Conservation (phyloP, 2,797 vertebrate species). For the Echiichthys vipera region DNA sequence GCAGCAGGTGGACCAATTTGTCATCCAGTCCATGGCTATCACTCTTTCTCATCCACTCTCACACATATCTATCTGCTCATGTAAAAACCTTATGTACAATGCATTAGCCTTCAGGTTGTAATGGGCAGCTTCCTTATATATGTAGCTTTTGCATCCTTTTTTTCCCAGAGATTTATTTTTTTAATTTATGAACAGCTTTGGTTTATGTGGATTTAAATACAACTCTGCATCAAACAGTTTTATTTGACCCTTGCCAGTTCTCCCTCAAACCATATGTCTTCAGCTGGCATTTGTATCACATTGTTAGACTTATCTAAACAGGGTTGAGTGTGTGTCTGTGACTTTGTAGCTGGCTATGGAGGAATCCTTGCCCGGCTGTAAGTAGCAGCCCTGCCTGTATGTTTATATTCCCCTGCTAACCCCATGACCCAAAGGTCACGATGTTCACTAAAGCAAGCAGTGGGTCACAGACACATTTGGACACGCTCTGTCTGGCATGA, state of each 20-base stretch:
- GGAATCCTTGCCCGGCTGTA: slow-evolving; percentile 75
- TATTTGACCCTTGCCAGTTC: slow-evolving; percentile 69
- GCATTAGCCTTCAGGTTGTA: not conserved
- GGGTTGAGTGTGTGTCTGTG: slow-evolving; percentile 62
- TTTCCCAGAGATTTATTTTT: not conserved
- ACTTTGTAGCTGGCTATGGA: slow-evolving; percentile 57
- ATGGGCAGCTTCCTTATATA: not conserved
- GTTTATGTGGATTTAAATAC: slow-evolving; percentile 52
- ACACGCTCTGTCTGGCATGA: slow-evolving; percentile 58
- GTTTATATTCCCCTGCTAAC: slow-evolving; percentile 79
- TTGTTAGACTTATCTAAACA: slow-evolving; percentile 80
- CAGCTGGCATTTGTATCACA: slow-evolving; percentile 72
- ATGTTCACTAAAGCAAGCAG: slow-evolving; percentile 67
- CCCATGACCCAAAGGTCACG: slow-evolving; percentile 73
- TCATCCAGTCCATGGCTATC: slow-evolving; percentile 50
- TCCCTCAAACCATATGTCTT: slow-evolving; percentile 73
- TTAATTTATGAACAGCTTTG: slow-evolving; percentile 43
- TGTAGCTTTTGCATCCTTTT: slow-evolving; percentile 13
- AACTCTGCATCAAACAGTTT: slow-evolving; percentile 66
- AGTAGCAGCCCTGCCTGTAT: slow-evolving; percentile 67
- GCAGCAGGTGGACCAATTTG: slow-evolving; percentile 75
- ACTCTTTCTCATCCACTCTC: slow-evolving; percentile 24
- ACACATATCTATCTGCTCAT: slow-evolving; percentile 18
- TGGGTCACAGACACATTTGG: slow-evolving; percentile 73
- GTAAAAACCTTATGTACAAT: slow-evolving; percentile 38